Percentiles rank a stretch among this genome's conserved stretches.
These are phyloP conservation scores for Rhinoraja longicauda DNA, from an alignment of 2,797 vertebrate species.

Conservation along the genomic window DNA sequence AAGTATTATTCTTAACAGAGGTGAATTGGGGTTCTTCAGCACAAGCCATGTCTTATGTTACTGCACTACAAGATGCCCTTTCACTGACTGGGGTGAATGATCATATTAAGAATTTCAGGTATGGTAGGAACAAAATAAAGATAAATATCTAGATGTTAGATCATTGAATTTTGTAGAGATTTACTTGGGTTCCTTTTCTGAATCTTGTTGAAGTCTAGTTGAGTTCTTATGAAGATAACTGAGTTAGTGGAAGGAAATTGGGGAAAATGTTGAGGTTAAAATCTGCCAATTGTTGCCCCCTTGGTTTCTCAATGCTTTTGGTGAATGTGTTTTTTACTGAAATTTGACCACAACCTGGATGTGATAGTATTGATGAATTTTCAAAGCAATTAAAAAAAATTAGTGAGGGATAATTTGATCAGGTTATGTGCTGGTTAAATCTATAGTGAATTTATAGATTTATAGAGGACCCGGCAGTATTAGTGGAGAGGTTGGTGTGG, in stretches of 20 bases:
- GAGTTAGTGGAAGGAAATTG: not conserved
- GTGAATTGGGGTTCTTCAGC: slow-evolving; percentile 98
- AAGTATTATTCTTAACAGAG: slow-evolving; percentile 57
- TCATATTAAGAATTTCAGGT: slow-evolving; percentile 98
- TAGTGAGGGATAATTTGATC: not conserved
- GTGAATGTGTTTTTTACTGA: not conserved
- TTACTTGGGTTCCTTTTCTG: not conserved
- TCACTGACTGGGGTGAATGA: slow-evolving; percentile 78
- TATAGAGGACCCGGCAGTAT: no score
- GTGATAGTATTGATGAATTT: not conserved
- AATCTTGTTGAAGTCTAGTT: not conserved
- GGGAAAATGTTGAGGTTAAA: not conserved
- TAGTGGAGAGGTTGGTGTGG: no score
- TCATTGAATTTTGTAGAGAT: not conserved
- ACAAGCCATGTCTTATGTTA: slow-evolving; percentile 85
- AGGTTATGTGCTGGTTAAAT: not conserved
- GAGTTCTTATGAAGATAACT: not conserved
- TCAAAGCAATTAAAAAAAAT: not conserved
- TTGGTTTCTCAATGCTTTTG: not conserved
- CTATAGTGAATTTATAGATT: no score
- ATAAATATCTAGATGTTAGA: not conserved
- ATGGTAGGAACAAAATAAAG: slow-evolving; percentile 41
- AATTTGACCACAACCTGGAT: not conserved
- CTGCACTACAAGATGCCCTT: slow-evolving; percentile 78
- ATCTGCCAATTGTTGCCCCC: not conserved